Percentiles rank a stretch among this genome's conserved stretches.
Evolutionary conservation across 2,888 invertebrate species (phyloP).

Genomic region (Disparrhopalites patrizii): DNA sequence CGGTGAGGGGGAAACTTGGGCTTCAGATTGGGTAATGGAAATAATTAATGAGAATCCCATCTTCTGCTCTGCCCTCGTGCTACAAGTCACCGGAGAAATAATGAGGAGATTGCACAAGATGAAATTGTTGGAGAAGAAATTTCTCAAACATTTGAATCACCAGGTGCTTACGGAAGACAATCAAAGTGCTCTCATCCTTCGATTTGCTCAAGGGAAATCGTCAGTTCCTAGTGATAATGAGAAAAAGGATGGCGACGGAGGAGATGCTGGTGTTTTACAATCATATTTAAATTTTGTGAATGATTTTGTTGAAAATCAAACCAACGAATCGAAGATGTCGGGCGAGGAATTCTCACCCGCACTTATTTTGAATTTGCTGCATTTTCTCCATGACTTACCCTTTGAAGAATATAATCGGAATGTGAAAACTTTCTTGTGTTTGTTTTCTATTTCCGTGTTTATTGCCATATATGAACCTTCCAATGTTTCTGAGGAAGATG

Average conservation of each 20-base stretch:
- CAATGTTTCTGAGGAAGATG: neutral
- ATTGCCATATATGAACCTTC: neutral
- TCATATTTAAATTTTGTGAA: slow-evolving; percentile 30
- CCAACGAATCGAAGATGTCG: neutral
- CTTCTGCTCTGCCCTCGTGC: slow-evolving; percentile 35
- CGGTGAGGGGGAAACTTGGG: too few relatives aligned
- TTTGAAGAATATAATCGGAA: slow-evolving; percentile 37
- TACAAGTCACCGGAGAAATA: slow-evolving; percentile 34
- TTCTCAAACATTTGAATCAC: slow-evolving; percentile 15
- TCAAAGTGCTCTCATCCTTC: slow-evolving; percentile 15
- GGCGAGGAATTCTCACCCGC: slow-evolving; percentile 26
- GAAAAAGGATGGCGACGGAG: neutral
- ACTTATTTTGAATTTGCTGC: slow-evolving; percentile 31
- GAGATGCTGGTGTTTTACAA: neutral
- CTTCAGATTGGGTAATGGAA: neutral
- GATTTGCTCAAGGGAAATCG: neutral
- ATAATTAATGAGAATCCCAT: slow-evolving; percentile 13
- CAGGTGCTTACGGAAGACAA: slow-evolving; percentile 23
- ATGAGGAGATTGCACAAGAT: slow-evolving; percentile 36
- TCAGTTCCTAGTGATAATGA: neutral
- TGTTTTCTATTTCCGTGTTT: slow-evolving; percentile 21
- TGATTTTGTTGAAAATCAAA: slow-evolving; percentile 15
- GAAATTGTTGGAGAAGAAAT: slow-evolving; percentile 27
- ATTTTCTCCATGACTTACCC: slow-evolving; percentile 31
- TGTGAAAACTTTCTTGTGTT: slow-evolving; percentile 31